A percentile compares a stretch with the other conserved stretches of the same genome.
phyloP scores from a whole-genome alignment of 2,797 vertebrate species.

The Gambusia yucatana region DNA sequence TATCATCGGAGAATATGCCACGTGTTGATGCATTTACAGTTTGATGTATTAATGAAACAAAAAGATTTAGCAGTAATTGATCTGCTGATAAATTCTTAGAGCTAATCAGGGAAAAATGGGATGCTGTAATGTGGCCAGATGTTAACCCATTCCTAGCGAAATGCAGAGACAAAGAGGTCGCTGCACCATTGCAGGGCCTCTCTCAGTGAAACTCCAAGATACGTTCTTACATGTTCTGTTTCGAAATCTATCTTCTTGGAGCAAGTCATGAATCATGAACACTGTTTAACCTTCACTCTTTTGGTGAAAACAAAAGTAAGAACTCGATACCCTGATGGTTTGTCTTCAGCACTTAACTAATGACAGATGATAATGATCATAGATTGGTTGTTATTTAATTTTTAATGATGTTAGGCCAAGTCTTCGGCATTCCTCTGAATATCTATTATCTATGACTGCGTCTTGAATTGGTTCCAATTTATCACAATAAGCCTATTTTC shows the following conservation, averaged over 20 bases:
- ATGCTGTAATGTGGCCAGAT: neutral
- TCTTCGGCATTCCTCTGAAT: neutral
- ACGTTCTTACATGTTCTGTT: slow-evolving; percentile 1
- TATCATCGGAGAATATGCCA: neutral
- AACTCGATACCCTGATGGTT: neutral
- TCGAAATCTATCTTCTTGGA: neutral
- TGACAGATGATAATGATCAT: neutral
- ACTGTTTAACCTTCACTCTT: neutral
- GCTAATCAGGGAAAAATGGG: neutral
- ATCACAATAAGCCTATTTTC: neutral
- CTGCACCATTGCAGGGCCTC: neutral
- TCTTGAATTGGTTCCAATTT: neutral
- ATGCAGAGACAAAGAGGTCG: neutral
- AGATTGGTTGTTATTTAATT: neutral
- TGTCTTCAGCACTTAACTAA: neutral
- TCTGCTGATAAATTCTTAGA: neutral
- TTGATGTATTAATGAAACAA: neutral
- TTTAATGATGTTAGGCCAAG: neutral
- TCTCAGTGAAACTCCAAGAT: slow-evolving; percentile 1
- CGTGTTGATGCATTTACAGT: neutral
- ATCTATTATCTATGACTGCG: neutral
- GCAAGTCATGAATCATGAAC: slow-evolving; percentile 26
- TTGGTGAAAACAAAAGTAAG: neutral
- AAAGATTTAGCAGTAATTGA: neutral
- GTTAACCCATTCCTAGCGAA: neutral